Evolutionary conservation across 2,113 vertebrate species (phyloP).

Genomic region (Isichthys henryi): DNA sequence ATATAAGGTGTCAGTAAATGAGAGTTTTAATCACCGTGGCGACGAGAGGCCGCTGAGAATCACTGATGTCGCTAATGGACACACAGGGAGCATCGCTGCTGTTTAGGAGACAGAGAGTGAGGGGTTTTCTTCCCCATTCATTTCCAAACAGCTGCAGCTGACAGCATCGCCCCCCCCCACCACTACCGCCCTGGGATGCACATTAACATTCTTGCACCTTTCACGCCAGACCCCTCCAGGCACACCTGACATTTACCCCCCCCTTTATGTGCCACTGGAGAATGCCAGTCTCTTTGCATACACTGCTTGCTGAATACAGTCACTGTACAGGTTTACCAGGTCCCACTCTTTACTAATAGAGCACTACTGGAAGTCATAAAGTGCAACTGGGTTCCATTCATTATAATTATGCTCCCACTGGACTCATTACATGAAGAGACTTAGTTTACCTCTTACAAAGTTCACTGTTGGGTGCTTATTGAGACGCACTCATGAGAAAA

Average conservation of each 20-base stretch:
- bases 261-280: background rate
- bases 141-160: background rate
- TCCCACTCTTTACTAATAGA: background rate
- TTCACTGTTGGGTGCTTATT: background rate
- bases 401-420: background rate
- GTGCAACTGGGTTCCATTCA: background rate
- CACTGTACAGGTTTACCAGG: background rate
- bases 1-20: background rate
- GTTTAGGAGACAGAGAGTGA: background rate
- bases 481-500: background rate
- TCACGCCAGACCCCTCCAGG: background rate
- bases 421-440: background rate
- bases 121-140: no score
- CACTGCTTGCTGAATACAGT: background rate
- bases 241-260: slow-evolving; percentile 15
- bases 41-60: background rate
- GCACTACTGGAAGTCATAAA: background rate
- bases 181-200: background rate
- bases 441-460: background rate
- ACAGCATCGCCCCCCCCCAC: background rate
- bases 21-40: background rate
- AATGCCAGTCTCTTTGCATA: slow-evolving; percentile 2
- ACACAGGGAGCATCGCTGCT: background rate
- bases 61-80: background rate
- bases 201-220: slow-evolving; percentile 18